Evolutionary conservation across 2,113 vertebrate genomes (phyloP).

Genomic region (Catagonus wagneri): DNA sequence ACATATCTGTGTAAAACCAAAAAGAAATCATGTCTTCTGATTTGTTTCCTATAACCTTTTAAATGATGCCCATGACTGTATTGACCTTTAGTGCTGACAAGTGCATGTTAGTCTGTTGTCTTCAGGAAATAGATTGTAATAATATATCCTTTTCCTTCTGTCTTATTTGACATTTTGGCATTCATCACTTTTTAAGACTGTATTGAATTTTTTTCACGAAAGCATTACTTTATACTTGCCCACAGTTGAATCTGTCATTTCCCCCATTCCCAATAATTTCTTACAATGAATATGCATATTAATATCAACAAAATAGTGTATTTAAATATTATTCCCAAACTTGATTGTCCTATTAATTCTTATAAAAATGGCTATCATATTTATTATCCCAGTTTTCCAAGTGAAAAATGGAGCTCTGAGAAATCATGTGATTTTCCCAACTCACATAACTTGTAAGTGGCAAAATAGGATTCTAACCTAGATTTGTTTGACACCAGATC

Average conservation of each 20-base stretch:
- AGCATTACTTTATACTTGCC: neutral
- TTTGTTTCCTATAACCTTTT: conserved; percentile 80
- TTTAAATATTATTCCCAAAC: neutral
- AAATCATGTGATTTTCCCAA: neutral
- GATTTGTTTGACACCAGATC: neutral
- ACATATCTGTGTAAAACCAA: conserved; percentile 52
- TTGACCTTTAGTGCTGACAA: conserved; percentile 75
- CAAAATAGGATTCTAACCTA: neutral
- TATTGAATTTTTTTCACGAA: neutral
- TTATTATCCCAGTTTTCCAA: neutral
- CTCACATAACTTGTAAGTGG: neutral
- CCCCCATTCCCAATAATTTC: neutral
- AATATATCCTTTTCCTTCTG: conserved; percentile 39
- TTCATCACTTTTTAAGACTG: conserved; percentile 51
- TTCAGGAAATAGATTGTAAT: conserved; percentile 58
- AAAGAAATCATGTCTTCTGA: conserved; percentile 69
- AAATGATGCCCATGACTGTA: conserved; percentile 22
- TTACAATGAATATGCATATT: neutral
- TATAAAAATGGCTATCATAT: neutral
- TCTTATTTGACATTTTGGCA: conserved; percentile 64
- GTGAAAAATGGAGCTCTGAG: neutral
- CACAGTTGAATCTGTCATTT: neutral
- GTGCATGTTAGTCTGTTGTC: neutral
- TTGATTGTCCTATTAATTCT: conserved; percentile 21
- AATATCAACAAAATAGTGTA: neutral